Conservation (phyloP, 2,797 vertebrate species). For the Mormyrops attenuatus region DNA sequence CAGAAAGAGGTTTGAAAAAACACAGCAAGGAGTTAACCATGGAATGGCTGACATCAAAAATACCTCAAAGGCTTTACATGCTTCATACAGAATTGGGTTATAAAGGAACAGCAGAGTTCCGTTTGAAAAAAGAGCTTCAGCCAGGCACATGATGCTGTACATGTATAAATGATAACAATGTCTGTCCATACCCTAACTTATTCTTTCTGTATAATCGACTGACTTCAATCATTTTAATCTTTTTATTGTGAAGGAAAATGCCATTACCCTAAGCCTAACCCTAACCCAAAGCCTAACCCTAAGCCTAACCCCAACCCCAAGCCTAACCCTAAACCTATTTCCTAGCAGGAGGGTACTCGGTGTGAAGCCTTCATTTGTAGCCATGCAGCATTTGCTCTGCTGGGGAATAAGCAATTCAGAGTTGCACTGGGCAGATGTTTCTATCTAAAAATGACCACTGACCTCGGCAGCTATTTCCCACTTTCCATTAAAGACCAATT, state of each 20-base stretch:
- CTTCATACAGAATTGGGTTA: not conserved
- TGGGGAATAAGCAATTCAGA: not conserved
- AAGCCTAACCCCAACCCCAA: too few species aligned
- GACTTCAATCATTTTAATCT: not conserved
- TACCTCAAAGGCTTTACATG: conserved; percentile 1
- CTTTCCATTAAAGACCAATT: not conserved
- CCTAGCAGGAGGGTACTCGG: not conserved
- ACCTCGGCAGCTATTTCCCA: not conserved
- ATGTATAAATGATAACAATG: not conserved
- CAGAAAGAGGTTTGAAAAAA: conserved; percentile 43
- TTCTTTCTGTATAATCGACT: not conserved
- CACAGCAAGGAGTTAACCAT: conserved; percentile 20
- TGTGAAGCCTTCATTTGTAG: not conserved
- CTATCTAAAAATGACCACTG: conserved; percentile 23
- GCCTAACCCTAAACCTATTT: too few species aligned
- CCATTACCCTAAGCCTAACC: too few species aligned
- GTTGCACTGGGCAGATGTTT: not conserved
- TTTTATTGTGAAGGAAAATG: not conserved
- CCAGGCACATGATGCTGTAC: not conserved
- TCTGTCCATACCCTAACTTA: not conserved
- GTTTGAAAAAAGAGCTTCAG: not conserved
- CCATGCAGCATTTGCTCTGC: not conserved
- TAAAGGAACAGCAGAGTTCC: not conserved
- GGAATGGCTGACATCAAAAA: conserved; percentile 3
- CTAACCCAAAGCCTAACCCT: too few species aligned